Base-by-base conservation (phyloP, 2,113 vertebrate species). In the Hippocampus zosterae region DNA sequence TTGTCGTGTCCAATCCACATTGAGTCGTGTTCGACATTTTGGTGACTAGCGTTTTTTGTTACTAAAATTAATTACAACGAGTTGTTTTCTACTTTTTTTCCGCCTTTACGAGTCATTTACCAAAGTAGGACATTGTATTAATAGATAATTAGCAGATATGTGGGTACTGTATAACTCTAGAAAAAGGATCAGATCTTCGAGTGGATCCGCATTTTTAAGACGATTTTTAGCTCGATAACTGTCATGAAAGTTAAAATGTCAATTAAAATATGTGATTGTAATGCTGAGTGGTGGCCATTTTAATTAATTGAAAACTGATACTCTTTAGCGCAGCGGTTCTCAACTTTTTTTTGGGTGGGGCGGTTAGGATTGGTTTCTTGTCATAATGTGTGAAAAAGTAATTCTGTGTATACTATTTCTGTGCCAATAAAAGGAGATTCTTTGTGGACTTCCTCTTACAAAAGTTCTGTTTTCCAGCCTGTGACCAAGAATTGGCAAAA, bases 381-480 rank as follows among this genome's bases (percentile, higher is more conserved):
- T 50, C 18, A 19, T 6, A 6, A 50, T 19, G 48, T 48, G 46
- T 16, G 16, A 13, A 48, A 46, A 12, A 18, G 12, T 16, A 48
- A 16, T 15, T 48, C 4, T 16, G 46, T 44, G 42, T 44, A 44
- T 13, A 44, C 13, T 44, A 1, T 44, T 2, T 44, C 10, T 44
- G 46, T 18, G 46, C 18, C 18, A 50, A 19, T 44, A 2, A 13
- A 44, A 12, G 12, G 42, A 44, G 3, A 44, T 11, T 44, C 48
- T n/a, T 55, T 55, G 52, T 23, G 21, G 9, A 10, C n/a, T 23
- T 23, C 8, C 9, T 55, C 10, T 55, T n/a, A 11, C 21, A n/a
- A n/a, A 55, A 11, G 3, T 55, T 10, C 52, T 23, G 10, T 55
- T 55, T 55, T 23, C 5, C 71, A 81, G 85, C 53, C 0, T 1